phyloP scores from a whole-genome alignment of 2,113 vertebrate genomes.

The Phrynosoma blainvillii region DNA sequence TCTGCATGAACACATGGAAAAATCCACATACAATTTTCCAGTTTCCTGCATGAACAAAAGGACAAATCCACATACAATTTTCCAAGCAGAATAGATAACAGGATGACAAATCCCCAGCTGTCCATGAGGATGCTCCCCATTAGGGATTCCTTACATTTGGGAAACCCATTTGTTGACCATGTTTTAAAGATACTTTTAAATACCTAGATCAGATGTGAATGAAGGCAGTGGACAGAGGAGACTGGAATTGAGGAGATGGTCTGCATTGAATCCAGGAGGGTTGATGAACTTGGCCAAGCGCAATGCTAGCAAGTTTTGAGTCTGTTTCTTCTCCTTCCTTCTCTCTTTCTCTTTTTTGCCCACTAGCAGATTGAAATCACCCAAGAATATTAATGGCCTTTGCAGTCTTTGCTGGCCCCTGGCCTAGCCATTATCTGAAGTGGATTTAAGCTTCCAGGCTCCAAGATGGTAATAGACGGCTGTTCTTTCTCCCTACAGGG shows the following conservation, averaged over 20 bases:
- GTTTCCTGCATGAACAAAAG: too few species aligned
- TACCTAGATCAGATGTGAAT: neutral
- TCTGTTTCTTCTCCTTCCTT: neutral
- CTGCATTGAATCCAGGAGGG: neutral
- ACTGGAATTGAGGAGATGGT: neutral
- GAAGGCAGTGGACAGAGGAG: too few species aligned
- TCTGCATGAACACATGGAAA: too few species aligned
- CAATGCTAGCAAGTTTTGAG: neutral
- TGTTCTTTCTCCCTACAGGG: neutral
- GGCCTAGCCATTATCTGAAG: conserved; percentile 4
- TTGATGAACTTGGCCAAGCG: neutral
- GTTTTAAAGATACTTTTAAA: too few species aligned
- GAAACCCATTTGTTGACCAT: too few species aligned
- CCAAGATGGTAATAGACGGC: neutral
- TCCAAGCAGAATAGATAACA: too few species aligned
- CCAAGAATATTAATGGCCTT: neutral
- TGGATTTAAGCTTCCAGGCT: neutral
- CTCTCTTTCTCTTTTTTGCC: neutral
- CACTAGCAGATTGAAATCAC: neutral
- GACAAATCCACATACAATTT: too few species aligned
- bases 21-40: too few species aligned
- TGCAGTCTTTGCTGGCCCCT: neutral
- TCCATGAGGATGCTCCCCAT: too few species aligned
- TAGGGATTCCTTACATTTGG: too few species aligned
- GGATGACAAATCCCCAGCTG: too few species aligned